Evolutionary conservation across 2,113 vertebrate species (phyloP).

Genomic region (Anhinga anhinga): DNA sequence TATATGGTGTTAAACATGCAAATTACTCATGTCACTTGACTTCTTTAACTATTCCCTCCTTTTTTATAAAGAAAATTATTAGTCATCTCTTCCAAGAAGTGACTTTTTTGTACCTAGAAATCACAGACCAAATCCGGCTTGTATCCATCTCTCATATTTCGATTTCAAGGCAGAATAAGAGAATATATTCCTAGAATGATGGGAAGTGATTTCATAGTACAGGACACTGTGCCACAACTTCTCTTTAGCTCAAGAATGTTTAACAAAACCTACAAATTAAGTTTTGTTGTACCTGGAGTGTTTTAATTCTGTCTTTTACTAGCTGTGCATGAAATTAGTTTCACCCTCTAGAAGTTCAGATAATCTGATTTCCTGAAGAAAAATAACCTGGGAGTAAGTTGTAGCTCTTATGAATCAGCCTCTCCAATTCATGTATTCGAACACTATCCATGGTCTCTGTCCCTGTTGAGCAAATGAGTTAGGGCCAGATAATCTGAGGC

Average conservation of each 20-base stretch:
- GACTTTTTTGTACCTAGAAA: neutral
- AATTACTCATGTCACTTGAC: neutral
- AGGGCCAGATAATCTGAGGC: neutral
- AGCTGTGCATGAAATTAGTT: neutral
- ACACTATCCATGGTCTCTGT: neutral
- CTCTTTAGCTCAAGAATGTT: neutral
- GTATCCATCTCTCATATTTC: neutral
- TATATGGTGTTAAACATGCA: neutral
- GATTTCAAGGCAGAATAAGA: neutral
- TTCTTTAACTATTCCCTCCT: neutral
- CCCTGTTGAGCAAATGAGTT: neutral
- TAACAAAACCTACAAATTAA: neutral
- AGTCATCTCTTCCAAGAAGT: neutral
- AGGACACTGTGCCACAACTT: neutral
- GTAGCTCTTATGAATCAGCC: neutral
- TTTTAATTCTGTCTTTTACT: neutral
- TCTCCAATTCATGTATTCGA: neutral
- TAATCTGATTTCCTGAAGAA: neutral
- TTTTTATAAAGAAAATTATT: neutral
- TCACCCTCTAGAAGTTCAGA: neutral
- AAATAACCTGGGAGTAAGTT: neutral
- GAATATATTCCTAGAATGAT: slow-evolving; percentile 1
- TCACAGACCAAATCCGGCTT: neutral
- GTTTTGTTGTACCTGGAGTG: neutral
- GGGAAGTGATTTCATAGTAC: neutral